Evolutionary conservation across 2,888 invertebrate species (phyloP).

Genomic region (Sinopyrophorus schimmeli): DNA sequence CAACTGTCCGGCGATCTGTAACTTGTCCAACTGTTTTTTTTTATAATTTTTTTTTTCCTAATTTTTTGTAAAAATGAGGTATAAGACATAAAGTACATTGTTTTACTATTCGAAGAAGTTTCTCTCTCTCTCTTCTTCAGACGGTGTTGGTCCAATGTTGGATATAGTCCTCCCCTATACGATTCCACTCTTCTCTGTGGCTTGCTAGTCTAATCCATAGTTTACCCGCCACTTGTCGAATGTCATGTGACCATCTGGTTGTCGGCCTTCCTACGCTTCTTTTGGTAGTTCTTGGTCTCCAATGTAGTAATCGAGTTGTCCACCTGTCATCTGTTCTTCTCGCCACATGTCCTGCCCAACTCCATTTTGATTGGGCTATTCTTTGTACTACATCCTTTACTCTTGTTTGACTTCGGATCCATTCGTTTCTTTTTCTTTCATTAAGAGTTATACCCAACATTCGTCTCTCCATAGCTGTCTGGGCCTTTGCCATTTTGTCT

Average conservation of each 20-base stretch:
- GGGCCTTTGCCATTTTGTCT: not conserved
- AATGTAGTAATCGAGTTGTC: conserved; percentile 1
- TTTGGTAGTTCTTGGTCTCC: conserved; percentile 4
- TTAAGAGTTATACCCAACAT: conserved; percentile 1
- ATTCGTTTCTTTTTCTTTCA: conserved; percentile 6
- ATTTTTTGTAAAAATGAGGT: too few species aligned
- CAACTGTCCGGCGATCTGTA: too few species aligned
- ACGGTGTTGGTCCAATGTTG: too few species aligned
- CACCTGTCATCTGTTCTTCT: conserved; percentile 1
- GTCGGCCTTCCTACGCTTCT: conserved; percentile 1
- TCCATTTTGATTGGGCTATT: not conserved
- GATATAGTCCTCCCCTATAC: too few species aligned
- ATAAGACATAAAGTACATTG: too few species aligned
- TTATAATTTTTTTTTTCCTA: too few species aligned
- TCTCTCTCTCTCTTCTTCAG: too few species aligned
- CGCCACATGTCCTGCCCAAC: conserved; percentile 4
- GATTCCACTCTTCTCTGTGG: not conserved
- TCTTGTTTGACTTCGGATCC: not conserved
- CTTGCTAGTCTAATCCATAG: not conserved
- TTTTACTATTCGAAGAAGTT: too few species aligned
- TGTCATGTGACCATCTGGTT: conserved; percentile 4
- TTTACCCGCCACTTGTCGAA: conserved; percentile 1
- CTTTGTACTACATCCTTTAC: not conserved
- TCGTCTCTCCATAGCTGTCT: conserved; percentile 4
- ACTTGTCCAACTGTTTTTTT: too few species aligned